Evolutionary conservation across 2,888 invertebrate species (phyloP).

Genomic region (Morpho deidamia): DNA sequence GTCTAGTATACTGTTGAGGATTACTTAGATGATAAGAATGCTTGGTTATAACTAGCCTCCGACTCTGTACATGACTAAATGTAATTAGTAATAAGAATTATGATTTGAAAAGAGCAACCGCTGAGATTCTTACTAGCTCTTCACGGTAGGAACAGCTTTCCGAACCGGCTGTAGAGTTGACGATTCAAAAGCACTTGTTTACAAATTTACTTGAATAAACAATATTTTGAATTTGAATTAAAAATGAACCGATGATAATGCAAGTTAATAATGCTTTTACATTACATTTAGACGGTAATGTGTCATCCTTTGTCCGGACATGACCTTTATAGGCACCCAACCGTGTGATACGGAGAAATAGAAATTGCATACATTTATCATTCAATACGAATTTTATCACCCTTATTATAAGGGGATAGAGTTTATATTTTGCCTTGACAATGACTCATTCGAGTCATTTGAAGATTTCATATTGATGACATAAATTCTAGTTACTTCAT

Average conservation of each 20-base stretch:
- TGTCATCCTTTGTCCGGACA: constrained; percentile 37
- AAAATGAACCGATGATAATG: background rate
- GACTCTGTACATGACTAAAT: too few species aligned
- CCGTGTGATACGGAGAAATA: constrained; percentile 32
- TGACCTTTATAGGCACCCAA: constrained; percentile 35
- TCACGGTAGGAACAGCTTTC: too few species aligned
- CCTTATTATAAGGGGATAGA: background rate
- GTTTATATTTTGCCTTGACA: background rate
- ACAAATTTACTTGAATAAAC: too few species aligned
- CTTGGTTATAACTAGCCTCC: too few species aligned
- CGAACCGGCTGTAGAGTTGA: too few species aligned
- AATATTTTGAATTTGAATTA: too few species aligned
- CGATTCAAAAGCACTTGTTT: too few species aligned
- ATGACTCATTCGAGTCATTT: constrained; percentile 3
- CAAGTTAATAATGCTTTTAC: constrained; percentile 8
- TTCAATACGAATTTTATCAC: constrained; percentile 9
- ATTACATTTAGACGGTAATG: constrained; percentile 17
- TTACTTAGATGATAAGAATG: too few species aligned
- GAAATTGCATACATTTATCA: constrained; percentile 13
- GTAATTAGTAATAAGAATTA: too few species aligned
- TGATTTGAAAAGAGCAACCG: too few species aligned
- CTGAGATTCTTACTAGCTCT: too few species aligned
- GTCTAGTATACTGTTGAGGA: too few species aligned
- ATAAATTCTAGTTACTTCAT: background rate
- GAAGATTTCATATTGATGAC: constrained; percentile 8